Evolutionary conservation across 23 tunicate species (phyloP).

Genomic region (Halocynthia aurantium): DNA sequence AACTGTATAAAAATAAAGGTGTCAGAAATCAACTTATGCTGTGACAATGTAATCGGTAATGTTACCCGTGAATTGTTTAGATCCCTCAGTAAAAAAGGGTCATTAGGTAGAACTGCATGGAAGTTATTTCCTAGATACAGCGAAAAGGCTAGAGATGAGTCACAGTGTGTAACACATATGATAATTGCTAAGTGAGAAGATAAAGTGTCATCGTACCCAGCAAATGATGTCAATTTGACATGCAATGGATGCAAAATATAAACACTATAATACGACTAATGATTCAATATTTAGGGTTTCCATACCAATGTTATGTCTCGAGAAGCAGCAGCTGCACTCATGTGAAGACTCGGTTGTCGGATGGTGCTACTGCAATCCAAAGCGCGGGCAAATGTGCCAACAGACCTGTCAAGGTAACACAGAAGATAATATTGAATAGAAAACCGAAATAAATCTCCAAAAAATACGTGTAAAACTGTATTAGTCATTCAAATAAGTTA

Average conservation of each 20-base stretch:
- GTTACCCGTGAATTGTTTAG: too few species aligned
- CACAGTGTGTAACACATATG: neutral
- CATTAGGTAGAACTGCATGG: neutral
- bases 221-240: neutral
- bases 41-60: too few species aligned
- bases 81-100: neutral
- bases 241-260: too few species aligned
- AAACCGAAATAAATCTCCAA: neutral
- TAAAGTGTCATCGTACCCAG: neutral
- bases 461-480: neutral
- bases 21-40: too few species aligned
- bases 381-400: slow-evolving; percentile 99
- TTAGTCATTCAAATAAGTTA: neutral
- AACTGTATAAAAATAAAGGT: slow-evolving; percentile 25
- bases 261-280: too few species aligned
- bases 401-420: slow-evolving; percentile 50
- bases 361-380: slow-evolving; percentile 66
- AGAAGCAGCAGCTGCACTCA: slow-evolving; percentile 91
- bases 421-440: slow-evolving; percentile 4
- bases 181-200: neutral
- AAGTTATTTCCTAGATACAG: neutral
- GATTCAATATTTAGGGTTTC: neutral
- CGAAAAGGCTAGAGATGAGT: neutral
- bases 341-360: slow-evolving; percentile 79
- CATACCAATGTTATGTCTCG: slow-evolving; percentile 84